A percentile compares a stretch with the other conserved stretches of the same genome.
Evolutionary conservation across 2,113 vertebrate genomes (phyloP).

Genomic region (Protobothrops flavoviridis): DNA sequence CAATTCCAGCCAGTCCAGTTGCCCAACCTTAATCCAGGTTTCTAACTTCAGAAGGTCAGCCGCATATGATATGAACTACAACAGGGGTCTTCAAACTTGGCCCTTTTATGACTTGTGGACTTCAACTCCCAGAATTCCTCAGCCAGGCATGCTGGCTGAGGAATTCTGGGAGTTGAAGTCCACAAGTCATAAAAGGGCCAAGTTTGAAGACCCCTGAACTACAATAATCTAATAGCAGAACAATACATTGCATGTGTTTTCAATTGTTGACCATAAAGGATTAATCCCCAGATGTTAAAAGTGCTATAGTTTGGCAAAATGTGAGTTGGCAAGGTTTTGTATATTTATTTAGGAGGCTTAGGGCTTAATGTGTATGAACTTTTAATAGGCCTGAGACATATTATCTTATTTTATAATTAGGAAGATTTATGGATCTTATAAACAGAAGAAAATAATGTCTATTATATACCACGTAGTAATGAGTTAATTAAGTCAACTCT

Average conservation of each 20-base stretch:
- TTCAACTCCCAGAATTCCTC: no score
- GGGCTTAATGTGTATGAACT: background rate
- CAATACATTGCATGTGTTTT: background rate
- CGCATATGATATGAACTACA: background rate
- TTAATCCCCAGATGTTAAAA: background rate
- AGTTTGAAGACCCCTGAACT: background rate
- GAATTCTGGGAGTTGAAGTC: no score
- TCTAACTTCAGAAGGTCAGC: background rate
- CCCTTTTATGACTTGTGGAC: no score
- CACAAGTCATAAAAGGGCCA: no score
- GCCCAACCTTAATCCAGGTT: background rate
- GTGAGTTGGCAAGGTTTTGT: background rate
- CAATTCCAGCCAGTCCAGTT: background rate
- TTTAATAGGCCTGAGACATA: background rate
- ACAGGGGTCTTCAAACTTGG: background rate
- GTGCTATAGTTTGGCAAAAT: background rate
- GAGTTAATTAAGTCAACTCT: background rate
- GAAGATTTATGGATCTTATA: background rate
- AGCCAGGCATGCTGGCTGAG: no score
- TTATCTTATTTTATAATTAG: background rate
- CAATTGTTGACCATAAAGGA: background rate
- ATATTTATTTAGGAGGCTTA: background rate
- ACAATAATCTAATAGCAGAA: background rate
- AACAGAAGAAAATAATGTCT: background rate
- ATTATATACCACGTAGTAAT: background rate